Evolutionary conservation across 2,888 invertebrate species (phyloP), one percentile per base, ranked within the genome.

Genomic region (Nomada ruficornis): DNA sequence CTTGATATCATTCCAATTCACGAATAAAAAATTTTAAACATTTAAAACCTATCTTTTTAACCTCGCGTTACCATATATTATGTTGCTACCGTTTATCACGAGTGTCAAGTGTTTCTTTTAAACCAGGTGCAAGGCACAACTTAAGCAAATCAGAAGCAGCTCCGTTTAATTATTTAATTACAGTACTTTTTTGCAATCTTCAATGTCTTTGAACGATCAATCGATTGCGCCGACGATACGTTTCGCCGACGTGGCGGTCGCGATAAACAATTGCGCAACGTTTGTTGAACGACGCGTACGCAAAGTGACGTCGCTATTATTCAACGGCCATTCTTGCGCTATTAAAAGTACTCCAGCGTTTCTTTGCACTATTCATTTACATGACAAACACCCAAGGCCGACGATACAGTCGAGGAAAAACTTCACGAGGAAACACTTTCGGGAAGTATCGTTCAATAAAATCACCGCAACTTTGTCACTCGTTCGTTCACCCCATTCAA

Each of bases 241-340:
- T 50, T 47, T 15, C n/a, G 23, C 7, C n/a, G 54, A 63, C 23
- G 55, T 62, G 29, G 70, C 20, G 36, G 15, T 15, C 20, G 55
- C 29, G 13, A 69, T 70, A 62, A 69, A 62, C 36, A 70, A 47
- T 69, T 62, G 67, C 42, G 44, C n/a, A 68, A 62, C 54, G 13
- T 20, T 7, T n/a, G 69, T n/a, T 26, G 9, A 47, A 26, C 47
- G n/a, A 13, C 1, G 23, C 23, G 3, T 1, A 52, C 42, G 11
- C 57, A 29, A 10, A n/a, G 2, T 2, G 23, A 59, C 2, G n/a
- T 18, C 26, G 9, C n/a, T 11, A 11, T 29, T 26, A 26, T 9
- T 11, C 42, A 13, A 44, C 44, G 1, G 11, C 3, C 5, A 47
- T 50, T 70, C 29, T 47, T 15, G n/a, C 47, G 2, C 18, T 3